Evolutionary conservation across 2,797 vertebrate species (phyloP), one percentile per base, ranked within the genome.

Genomic region (Euthynnus affinis): DNA sequence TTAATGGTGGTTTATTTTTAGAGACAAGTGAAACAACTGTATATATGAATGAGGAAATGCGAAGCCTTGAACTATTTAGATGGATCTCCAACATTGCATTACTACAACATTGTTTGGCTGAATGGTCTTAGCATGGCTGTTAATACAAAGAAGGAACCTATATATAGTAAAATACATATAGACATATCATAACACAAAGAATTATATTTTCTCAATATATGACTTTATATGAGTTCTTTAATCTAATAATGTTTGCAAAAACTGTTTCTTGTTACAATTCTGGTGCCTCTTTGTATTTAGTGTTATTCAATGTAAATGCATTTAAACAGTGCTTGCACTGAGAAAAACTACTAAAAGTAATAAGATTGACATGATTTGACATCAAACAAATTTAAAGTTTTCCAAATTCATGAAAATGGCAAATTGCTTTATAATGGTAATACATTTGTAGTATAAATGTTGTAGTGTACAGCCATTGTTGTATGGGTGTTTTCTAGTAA

Each of bases 11-110:
- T 52, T 61, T 78, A 76, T 81, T 78, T 81, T 75, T 75, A 76
- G 51, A 75, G 7, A 46, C 22, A 37, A 42, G 4, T 8, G 13
- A 70, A 56, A 63, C 8, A 58, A 44, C 0, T 2, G n/a, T 32
- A 51, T 1, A 1, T 0, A 52, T 9, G 56, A 85, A 88, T 74
- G 78, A 85, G 86, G 86, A 91, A 88, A 78, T 72, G 71, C 49
- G 6, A 78, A 70, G 5, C 48, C 34, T 29, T 6, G 3, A 23
- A 42, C 6, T 23, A 4, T 61, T 13, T 18, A 1, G 6, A 18
- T 1, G 1, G 9, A 9, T 57, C 6, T 85, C 61, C 12, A 51
- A 13, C 10, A 18, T 12, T 73, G 15, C 37, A 27, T 3, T 56
- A 40, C 1, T 17, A 55, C 14, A 40, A 44, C 22, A 56, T 5